Evolutionary conservation across 2,888 invertebrate species (phyloP).

Genomic region (Melolontha melolontha): DNA sequence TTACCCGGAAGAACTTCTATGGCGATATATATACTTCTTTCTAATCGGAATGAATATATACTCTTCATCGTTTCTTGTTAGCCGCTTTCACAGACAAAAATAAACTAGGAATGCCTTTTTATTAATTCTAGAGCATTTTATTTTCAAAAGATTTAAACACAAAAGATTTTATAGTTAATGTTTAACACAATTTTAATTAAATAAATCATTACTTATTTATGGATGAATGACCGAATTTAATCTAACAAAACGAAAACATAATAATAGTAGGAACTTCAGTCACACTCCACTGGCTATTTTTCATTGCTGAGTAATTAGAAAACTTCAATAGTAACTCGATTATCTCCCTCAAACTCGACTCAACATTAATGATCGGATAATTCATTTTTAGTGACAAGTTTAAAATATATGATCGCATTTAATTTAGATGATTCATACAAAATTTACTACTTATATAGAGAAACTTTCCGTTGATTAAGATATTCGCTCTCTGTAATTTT

Average conservation of each 20-base stretch:
- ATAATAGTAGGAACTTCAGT: constrained; percentile 7
- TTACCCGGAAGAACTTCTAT: too few species aligned
- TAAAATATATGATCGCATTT: constrained; percentile 12
- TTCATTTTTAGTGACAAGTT: constrained; percentile 21
- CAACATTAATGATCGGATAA: constrained; percentile 20
- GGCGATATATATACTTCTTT: too few species aligned
- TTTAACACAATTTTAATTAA: too few species aligned
- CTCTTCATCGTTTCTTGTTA: too few species aligned
- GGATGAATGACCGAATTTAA: constrained; percentile 2
- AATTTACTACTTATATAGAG: neutral
- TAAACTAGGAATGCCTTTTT: too few species aligned
- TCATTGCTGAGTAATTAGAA: constrained; percentile 29
- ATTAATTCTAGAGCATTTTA: too few species aligned
- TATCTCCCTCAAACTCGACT: constrained; percentile 15
- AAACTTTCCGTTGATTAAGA: too few species aligned
- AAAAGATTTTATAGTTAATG: too few species aligned
- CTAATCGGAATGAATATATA: too few species aligned
- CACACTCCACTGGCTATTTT: constrained; percentile 8
- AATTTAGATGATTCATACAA: constrained; percentile 5
- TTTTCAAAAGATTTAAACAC: too few species aligned
- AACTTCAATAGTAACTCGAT: constrained; percentile 25
- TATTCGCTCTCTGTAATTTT: too few species aligned
- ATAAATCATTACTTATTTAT: neutral
- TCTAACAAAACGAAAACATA: constrained; percentile 7
- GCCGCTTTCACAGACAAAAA: too few species aligned